Percentiles rank a stretch among this genome's conserved stretches.
These are phyloP conservation scores for Ostrea edulis DNA, from an alignment of 1,140 invertebrate genomes.

Conservation along the genomic window DNA sequence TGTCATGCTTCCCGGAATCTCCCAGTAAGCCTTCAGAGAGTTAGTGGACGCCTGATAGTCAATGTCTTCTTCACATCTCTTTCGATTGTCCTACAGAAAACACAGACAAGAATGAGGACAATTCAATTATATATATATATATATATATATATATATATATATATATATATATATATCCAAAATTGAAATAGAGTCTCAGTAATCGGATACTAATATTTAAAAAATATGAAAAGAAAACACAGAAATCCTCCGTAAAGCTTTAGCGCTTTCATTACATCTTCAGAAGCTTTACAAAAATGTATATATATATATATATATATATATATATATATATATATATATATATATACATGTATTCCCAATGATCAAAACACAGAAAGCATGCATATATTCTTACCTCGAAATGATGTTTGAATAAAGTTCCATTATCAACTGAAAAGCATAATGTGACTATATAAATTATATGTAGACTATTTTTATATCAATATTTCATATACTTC, in stretches of 20 bases:
- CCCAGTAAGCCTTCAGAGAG: conserved; percentile 52
- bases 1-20: conserved; percentile 13
- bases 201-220: too few species aligned
- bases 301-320: too few species aligned
- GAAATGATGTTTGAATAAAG: not conserved
- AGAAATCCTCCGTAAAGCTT: too few species aligned
- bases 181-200: too few species aligned
- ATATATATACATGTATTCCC: too few species aligned
- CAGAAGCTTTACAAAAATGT: too few species aligned
- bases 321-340: too few species aligned
- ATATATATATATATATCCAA: too few species aligned
- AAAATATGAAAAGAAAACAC: too few species aligned
- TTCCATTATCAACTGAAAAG: conserved; percentile 22
- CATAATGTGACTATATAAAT: not conserved
- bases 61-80: conserved; percentile 42
- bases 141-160: too few species aligned
- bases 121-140: not conserved
- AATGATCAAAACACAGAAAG: not conserved
- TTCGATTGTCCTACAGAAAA: conserved; percentile 47
- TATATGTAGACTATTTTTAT: not conserved
- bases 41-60: conserved; percentile 44
- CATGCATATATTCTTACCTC: not conserved
- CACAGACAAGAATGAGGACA: not conserved
- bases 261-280: too few species aligned
- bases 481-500: not conserved